Evolutionary conservation across 64 coral and sea anemone genomes (phyloP).

Genomic region (Trachythela sp.): DNA sequence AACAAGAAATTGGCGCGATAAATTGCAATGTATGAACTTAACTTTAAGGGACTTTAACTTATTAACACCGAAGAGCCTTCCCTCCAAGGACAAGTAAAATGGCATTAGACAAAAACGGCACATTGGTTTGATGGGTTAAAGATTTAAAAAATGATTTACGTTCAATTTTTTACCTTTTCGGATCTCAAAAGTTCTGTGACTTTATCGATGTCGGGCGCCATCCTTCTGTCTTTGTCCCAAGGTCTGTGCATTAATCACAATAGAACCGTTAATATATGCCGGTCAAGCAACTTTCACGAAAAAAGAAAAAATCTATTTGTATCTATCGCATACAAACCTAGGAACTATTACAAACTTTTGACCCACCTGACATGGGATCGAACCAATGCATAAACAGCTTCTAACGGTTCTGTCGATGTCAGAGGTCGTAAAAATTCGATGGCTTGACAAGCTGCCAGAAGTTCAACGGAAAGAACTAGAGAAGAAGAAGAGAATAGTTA

Average conservation of each 20-base stretch:
- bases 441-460: slow-evolving; percentile 82
- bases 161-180: slow-evolving; percentile 58
- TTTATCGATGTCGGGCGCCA: slow-evolving; percentile 73
- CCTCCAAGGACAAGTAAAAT: background rate
- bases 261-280: background rate
- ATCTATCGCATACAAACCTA: too few species aligned
- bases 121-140: background rate
- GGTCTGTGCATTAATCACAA: slow-evolving; percentile 47
- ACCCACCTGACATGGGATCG: slow-evolving; percentile 68
- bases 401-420: slow-evolving; percentile 81
- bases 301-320: background rate
- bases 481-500: too few species aligned
- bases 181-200: slow-evolving; percentile 49
- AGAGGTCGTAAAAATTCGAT: slow-evolving; percentile 81
- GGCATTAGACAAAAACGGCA: background rate
- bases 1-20: too few species aligned
- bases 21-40: too few species aligned
- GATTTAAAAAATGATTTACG: background rate
- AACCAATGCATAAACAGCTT: slow-evolving; percentile 69
- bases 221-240: slow-evolving; percentile 76
- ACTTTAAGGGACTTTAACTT: too few species aligned
- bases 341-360: background rate
- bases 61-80: too few species aligned
- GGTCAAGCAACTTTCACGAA: background rate
- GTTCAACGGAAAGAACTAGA: slow-evolving; percentile 83